Evolutionary conservation across 2,888 invertebrate species (phyloP).

Genomic region (Drosophila sordidula): DNA sequence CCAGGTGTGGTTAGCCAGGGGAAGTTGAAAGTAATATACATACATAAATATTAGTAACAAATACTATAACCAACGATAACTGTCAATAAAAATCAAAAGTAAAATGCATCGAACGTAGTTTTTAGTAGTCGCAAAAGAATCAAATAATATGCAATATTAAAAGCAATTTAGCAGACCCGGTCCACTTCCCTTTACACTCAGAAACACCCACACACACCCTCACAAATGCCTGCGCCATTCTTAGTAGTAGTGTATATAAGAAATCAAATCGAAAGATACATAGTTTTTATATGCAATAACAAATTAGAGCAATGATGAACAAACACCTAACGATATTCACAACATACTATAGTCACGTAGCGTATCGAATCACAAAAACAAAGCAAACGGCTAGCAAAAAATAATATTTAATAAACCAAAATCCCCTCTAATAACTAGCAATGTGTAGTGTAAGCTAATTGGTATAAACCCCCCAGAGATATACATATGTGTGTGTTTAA

Average conservation of each 20-base stretch:
- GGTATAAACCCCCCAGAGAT: constrained; percentile 11
- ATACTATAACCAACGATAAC: constrained; percentile 75
- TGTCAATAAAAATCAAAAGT: constrained; percentile 79
- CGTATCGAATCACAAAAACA: constrained; percentile 50
- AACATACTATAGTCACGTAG: constrained; percentile 62
- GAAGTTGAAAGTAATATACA: constrained; percentile 50
- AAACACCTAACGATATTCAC: constrained; percentile 55
- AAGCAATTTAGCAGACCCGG: constrained; percentile 7
- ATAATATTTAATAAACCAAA: constrained; percentile 8
- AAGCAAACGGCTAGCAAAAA: constrained; percentile 61
- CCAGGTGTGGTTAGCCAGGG: constrained; percentile 30
- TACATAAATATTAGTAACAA: constrained; percentile 42
- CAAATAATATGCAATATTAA: constrained; percentile 41
- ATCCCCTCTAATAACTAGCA: constrained; percentile 27
- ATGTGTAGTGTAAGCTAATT: constrained; percentile 39
- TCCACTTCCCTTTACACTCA: constrained; percentile 4
- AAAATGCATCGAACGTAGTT: constrained; percentile 77
- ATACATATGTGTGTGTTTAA: constrained; percentile 8
- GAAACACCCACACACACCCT: constrained; percentile 15
- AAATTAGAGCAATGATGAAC: constrained; percentile 63
- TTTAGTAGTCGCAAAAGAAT: constrained; percentile 64
- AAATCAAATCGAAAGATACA: constrained; percentile 49
- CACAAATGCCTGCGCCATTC: constrained; percentile 55
- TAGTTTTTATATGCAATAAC: constrained; percentile 78
- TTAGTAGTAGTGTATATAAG: constrained; percentile 70